Evolutionary conservation across 2,797 vertebrate genomes (phyloP), one percentile per base, ranked within the genome.

Genomic region (Rhynchonycteris naso): DNA sequence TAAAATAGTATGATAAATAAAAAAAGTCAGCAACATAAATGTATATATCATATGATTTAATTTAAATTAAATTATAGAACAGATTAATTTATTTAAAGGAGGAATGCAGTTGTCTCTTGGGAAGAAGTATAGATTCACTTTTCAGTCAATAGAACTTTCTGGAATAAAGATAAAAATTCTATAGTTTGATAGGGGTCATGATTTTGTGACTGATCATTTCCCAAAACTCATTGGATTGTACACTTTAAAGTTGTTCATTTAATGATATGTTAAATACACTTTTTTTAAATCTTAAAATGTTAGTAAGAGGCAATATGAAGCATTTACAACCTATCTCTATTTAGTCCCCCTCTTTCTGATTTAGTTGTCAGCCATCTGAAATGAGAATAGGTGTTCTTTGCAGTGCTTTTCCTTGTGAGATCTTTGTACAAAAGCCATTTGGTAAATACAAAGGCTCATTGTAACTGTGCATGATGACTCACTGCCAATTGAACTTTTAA

Each of bases 401-500:
- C 78, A 95, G 80, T 65, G 80, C 80, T 97, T 95, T 72, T 74
- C 91, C 72, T 94, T 85, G 24, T n/a, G 43, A 97, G 84, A 95
- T 93, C 91, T 95, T 95, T 93, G 91, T 76, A 95, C 84, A 97
- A 96, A 97, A 95, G 93, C 78, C 75, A 80, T 87, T 94, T 75
- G 81, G 81, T 35, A 93, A 96, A 94, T 90, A 97, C 94, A 97
- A 96, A 97, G 93, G 78, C 84, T 97, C 93, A 90, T 86, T 97
- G 92, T 97, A 38, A 88, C 88, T 94, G 75, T 78, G n/a, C 71
- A 65, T 61, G 79, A 80, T 96, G 96, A 97, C 89, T 97, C 96
- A 97, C 21, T 93, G 61, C 88, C 96, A 96, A 80, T 14, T 95
- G 88, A 97, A 97, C 88, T 97, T 97, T 97, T 90, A 95, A 97